Evolutionary conservation across 2,113 vertebrate species (phyloP), one percentile per base, ranked within the genome.

Genomic region (Dissostichus mawsoni): DNA sequence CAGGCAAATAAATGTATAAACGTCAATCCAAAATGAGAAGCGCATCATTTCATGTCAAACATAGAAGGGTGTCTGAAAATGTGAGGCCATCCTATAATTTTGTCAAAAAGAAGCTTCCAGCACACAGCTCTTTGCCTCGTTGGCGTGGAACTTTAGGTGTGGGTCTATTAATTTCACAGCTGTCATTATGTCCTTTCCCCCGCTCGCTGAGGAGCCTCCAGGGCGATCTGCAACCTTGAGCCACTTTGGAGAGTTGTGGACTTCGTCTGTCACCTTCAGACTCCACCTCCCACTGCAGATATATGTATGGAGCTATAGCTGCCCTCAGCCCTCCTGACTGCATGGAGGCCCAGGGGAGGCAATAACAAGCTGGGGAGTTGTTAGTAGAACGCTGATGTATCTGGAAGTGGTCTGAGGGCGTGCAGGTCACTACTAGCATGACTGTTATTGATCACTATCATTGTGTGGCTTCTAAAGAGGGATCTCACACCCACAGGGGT

Each of bases 261-360:
- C 84, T 89, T 83, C 87, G 78, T 76, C 84, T 81, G 69, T 88
- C 82, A 93, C 92, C 89, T 93, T 91, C 89, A 92, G 82, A 92
- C 81, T 83, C 75, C 65, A 65, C 78, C 84, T 76, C 77, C 78
- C 82, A 69, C 65, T 4, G 14, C 41, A 81, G 78, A 68, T 83
- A 48, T 48, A 65, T 50, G 81, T 85, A 77, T 69, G 58, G 45
- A 69, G 63, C 74, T 78, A 55, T 20, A 47, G 77, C 41, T 86
- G 85, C 77, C 88, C 82, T 86, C 71, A 71, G 74, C 72, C 76
- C 86, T 76, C 74, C 64, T 48, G 74, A 61, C 83, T 80, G 76
- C 63, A 73, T 12, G 13, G 8, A 50, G 33, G 62, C 87, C 82
- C 73, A 17, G 18, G 90, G 84, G 84, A 85, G 44, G 66, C 33